Evolutionary conservation across 2,888 invertebrate species (phyloP).

Genomic region (Dendrolimus pini): DNA sequence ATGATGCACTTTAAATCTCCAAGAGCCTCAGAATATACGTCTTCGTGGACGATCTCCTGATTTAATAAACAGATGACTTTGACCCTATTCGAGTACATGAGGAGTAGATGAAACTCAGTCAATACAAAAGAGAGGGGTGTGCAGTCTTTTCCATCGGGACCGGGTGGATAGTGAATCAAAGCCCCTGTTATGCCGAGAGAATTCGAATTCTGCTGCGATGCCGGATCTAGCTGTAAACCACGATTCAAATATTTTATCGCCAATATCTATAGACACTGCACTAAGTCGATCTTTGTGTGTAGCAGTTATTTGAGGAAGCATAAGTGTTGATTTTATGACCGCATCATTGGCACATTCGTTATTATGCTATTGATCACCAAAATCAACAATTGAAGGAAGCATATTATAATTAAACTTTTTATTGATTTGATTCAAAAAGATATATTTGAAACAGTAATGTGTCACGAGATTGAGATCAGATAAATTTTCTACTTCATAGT

Average conservation of each 20-base stretch:
- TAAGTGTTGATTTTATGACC: too few species aligned
- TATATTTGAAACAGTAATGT: too few species aligned
- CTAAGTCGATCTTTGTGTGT: not conserved
- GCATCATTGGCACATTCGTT: too few species aligned
- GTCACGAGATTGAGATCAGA: too few species aligned
- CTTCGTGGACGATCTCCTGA: constrained; percentile 91
- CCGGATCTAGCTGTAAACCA: constrained; percentile 63
- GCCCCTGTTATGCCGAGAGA: constrained; percentile 63
- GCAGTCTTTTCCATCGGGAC: constrained; percentile 50
- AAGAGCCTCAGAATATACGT: constrained; percentile 86
- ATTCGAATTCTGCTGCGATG: constrained; percentile 65
- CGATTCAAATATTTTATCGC: not conserved
- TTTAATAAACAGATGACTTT: constrained; percentile 91
- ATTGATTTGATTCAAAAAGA: too few species aligned
- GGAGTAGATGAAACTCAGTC: constrained; percentile 93
- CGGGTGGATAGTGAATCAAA: constrained; percentile 53
- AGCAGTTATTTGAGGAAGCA: too few species aligned
- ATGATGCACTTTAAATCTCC: constrained; percentile 88
- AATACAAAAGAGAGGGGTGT: constrained; percentile 86
- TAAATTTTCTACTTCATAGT: too few species aligned
- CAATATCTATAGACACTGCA: not conserved
- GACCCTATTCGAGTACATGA: constrained; percentile 89
- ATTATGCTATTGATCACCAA: too few species aligned
- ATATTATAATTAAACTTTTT: too few species aligned
- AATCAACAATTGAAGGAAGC: too few species aligned